phyloP scores from a whole-genome alignment of 2,888 invertebrate genomes.

The Megamerina dolium region DNA sequence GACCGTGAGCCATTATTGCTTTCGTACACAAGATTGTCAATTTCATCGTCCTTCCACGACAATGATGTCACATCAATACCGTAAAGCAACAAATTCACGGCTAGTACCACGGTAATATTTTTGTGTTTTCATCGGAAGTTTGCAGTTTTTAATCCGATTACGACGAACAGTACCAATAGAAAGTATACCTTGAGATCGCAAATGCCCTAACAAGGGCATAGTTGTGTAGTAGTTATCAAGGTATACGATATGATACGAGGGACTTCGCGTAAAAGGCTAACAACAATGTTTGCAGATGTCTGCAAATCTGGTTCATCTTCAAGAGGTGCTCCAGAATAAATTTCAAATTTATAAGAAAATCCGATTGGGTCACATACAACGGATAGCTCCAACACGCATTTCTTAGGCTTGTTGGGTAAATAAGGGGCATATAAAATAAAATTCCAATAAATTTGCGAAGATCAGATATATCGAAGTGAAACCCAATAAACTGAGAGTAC shows the following conservation, averaged over 20 bases:
- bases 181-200: conserved; percentile 1
- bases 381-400: background rate
- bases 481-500: too few species aligned
- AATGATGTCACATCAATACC: background rate
- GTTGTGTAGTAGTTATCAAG: background rate
- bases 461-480: too few species aligned
- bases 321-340: conserved; percentile 1
- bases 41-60: background rate
- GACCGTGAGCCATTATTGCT: background rate
- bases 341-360: too few species aligned
- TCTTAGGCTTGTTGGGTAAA: conserved; percentile 1
- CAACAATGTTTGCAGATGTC: background rate
- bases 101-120: too few species aligned
- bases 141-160: background rate
- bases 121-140: too few species aligned
- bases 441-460: background rate
- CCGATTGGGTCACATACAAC: background rate
- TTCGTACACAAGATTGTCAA: background rate
- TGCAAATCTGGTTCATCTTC: background rate
- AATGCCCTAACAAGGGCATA: too few species aligned
- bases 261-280: background rate
- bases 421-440: too few species aligned
- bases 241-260: background rate
- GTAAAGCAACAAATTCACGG: too few species aligned
- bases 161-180: background rate